Conservation (phyloP, 2,113 vertebrate genomes). For the Indri indri region DNA sequence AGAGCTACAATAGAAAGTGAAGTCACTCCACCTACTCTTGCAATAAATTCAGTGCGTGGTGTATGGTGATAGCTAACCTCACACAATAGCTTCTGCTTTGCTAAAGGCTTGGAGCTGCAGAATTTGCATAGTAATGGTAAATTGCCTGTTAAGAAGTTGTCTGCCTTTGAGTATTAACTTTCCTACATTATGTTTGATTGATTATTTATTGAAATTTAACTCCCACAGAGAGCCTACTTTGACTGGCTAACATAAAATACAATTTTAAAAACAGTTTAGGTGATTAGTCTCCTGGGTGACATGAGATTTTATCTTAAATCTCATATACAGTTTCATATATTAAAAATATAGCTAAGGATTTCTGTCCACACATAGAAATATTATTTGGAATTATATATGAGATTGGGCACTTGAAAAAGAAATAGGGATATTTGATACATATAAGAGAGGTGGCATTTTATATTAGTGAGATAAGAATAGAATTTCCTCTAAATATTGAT, state of each 20-base stretch:
- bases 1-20: constrained; percentile 38
- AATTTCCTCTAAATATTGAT: background rate
- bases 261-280: constrained; percentile 15
- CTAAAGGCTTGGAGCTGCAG: background rate
- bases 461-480: background rate
- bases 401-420: background rate
- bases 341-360: background rate
- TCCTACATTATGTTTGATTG: constrained; percentile 48
- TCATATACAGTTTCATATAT: background rate
- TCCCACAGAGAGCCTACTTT: background rate
- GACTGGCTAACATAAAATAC: background rate
- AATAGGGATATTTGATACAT: background rate
- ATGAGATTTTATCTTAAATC: background rate
- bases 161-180: constrained; percentile 33
- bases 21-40: constrained; percentile 21
- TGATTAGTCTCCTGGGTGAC: background rate
- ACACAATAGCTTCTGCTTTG: background rate
- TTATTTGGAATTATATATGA: background rate
- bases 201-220: constrained; percentile 63
- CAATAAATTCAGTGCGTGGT: constrained; percentile 18
- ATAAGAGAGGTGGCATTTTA: background rate
- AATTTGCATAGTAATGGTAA: constrained; percentile 46
- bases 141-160: constrained; percentile 37
- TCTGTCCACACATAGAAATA: background rate
- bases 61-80: constrained; percentile 30